Evolutionary conservation across 2,797 vertebrate genomes (phyloP), one percentile per base, ranked within the genome.

Genomic region (Botia almorhae): DNA sequence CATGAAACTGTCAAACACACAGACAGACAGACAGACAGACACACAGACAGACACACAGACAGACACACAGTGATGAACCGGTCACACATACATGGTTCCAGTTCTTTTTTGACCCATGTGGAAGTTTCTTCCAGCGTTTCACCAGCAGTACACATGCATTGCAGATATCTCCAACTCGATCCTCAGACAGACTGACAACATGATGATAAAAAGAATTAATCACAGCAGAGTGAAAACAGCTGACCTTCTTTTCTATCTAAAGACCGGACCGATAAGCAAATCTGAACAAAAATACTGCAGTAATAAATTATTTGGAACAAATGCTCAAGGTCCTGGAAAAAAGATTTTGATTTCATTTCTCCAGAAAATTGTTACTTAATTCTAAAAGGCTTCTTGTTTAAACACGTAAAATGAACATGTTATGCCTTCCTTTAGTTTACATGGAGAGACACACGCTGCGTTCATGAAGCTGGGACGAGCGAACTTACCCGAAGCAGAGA

Each of bases 51-150:
- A 33, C 33, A 33, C 33, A 33, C 33, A 33, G 1, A 33, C 33
- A 33, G 3, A 33, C 33, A 33, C 33, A 33, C 33, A 11, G 8
- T 11, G 2, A 8, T 7, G 33, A 33, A 3, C 3, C 33, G 33
- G 33, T 33, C 33, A 46, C 1, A 75, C 76, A 14, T 91, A 95
- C 94, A 83, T 95, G 94, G 86, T 91, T 96, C 94, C 94, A 96
- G 89, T 95, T 95, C 88, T 94, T 95, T 87, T 95, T 95, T 39
- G 94, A 95, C 48, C 94, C 95, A 76, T 90, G 88, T 1, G 95
- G 94, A 8, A 95, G 89, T 82, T 95, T 95, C 83, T 95, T 95
- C 94, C 95, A 95, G 69, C 95, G 88, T 83, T 95, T 95, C 48
- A 95, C 95, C 55, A 95, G 85, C 51, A 95, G 83, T 46, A 95